Base-by-base conservation (phyloP, 2,113 vertebrate genomes). In the Pterocles orientalis region DNA sequence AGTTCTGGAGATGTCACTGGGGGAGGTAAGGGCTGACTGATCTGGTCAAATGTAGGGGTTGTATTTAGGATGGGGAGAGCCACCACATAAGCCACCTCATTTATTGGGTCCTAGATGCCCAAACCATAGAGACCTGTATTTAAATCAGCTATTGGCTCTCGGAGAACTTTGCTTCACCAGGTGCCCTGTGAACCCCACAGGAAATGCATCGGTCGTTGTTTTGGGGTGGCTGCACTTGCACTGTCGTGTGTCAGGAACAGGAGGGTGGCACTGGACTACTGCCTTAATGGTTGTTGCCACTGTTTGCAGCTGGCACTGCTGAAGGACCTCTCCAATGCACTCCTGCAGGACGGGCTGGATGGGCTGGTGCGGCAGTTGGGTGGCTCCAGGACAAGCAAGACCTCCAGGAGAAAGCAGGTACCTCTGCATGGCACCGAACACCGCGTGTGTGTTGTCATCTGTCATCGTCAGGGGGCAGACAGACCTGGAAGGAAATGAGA, bases 221-320 rank as follows among this genome's bases (percentile, higher is more conserved):
- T 70, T 3, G 16, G 57, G n/a, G 20, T 56, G 45, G 25, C 64
- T 65, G 8, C 18, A 1, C 41, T 26, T 50, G 54, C 10, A 12
- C 9, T 62, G 21, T 19, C 2, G 0, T 48, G 2, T 29, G 26
- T 1, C 31, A 54, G 62, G 61, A 71, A 29, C 10, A 20, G 41
- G 9, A 36, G 36, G 21, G n/a, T 62, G 72, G 48, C 61, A 6
- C 39, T 31, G 64, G 45, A 21, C 25, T 54, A 1, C 41, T 28
- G 28, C 25, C 50, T 77, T 18, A 64, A 56, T 51, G 53, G 47
- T 60, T 33, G 47, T 60, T 29, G 47, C 25, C 31, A 1, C 79
- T 19, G 71, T 17, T 90, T 96, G n/a, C 95, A 99, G 99, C 96
- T 99, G 54, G 97, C 97, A 33, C 84, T 99, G 96, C 97, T 99